phyloP scores from a whole-genome alignment of 1,140 invertebrate genomes.

The Listronotus bonariensis region DNA sequence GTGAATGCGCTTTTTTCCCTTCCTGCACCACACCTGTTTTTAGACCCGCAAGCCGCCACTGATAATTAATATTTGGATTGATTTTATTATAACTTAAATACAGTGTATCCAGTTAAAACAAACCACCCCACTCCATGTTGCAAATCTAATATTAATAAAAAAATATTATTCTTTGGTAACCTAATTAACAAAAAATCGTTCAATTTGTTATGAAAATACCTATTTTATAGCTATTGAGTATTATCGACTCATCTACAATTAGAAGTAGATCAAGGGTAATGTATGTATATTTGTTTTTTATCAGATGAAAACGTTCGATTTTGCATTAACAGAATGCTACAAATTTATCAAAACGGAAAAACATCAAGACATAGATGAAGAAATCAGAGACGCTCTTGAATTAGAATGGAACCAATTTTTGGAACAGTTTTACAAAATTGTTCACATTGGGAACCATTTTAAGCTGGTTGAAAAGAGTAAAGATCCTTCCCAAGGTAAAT shows the following conservation, averaged over 20 bases:
- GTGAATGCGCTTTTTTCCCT: too few relatives aligned
- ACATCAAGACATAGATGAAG: slow-evolving; percentile 61
- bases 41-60: too few relatives aligned
- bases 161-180: too few relatives aligned
- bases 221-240: not conserved
- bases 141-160: too few relatives aligned
- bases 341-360: slow-evolving; percentile 59
- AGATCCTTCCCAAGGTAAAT: slow-evolving; percentile 12
- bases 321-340: slow-evolving; percentile 63
- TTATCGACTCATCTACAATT: not conserved
- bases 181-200: too few relatives aligned
- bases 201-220: too few relatives aligned
- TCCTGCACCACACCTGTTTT: too few relatives aligned
- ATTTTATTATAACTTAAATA: too few relatives aligned
- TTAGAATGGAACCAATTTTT: slow-evolving; percentile 76
- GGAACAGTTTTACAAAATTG: slow-evolving; percentile 60
- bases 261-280: not conserved
- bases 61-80: too few relatives aligned
- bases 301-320: slow-evolving; percentile 56
- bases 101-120: too few relatives aligned
- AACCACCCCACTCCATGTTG: too few relatives aligned
- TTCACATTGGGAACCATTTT: slow-evolving; percentile 55
- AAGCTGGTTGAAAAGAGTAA: slow-evolving; percentile 54
- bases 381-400: slow-evolving; percentile 52
- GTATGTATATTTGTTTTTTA: not conserved